phyloP scores from a whole-genome alignment of 2,113 vertebrate genomes.

The western clawed frog (Xenopus tropicalis) region DNA sequence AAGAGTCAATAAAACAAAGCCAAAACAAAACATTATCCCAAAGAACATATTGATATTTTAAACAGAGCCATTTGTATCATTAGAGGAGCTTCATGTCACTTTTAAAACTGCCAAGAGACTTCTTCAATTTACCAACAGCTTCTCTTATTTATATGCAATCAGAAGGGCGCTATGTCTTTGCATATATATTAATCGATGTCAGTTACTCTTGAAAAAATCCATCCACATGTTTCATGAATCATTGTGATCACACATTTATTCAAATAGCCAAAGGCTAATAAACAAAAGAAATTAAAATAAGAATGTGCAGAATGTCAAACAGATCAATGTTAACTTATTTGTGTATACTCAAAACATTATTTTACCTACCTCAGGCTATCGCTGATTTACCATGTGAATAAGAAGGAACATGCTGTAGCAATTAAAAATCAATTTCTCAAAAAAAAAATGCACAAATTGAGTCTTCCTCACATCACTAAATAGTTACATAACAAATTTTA shows the following conservation, averaged over 20 bases:
- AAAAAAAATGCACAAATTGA: conserved; percentile 54
- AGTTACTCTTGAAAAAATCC: conserved; percentile 53
- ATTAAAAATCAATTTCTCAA: conserved; percentile 64
- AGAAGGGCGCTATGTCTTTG: conserved; percentile 44
- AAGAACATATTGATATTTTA: conserved; percentile 26
- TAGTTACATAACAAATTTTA: conserved; percentile 35
- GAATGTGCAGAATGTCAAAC: conserved; percentile 56
- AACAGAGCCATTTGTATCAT: conserved; percentile 12
- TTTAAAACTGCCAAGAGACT: conserved; percentile 25
- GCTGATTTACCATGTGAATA: conserved; percentile 63
- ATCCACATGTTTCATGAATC: conserved; percentile 49
- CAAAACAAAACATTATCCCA: neutral
- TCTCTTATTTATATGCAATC: conserved; percentile 30
- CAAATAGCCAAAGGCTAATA: conserved; percentile 59
- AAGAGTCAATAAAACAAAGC: too few relatives aligned
- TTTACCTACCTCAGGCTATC: conserved; percentile 58
- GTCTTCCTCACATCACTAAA: conserved; percentile 58
- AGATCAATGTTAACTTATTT: conserved; percentile 65
- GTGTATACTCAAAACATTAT: conserved; percentile 59
- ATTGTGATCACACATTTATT: conserved; percentile 58
- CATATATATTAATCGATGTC: conserved; percentile 55
- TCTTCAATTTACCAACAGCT: conserved; percentile 13
- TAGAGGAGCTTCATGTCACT: conserved; percentile 26
- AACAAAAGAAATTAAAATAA: conserved; percentile 56
- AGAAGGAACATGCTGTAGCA: conserved; percentile 62